Conservation (phyloP, 2,113 vertebrate genomes). For the Sceloporus undulatus region DNA sequence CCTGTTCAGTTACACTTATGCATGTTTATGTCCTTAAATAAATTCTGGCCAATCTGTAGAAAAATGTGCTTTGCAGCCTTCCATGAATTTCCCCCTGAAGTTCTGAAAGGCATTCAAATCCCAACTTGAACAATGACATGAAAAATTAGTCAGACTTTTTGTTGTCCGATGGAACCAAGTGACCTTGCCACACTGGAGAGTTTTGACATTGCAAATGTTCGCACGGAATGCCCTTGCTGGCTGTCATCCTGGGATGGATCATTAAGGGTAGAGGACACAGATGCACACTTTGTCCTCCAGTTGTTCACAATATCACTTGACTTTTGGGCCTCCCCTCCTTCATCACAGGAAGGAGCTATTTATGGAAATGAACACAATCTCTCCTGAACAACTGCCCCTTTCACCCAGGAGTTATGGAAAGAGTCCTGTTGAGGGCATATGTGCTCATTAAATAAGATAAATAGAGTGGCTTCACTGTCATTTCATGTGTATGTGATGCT, state of each 20-base stretch:
- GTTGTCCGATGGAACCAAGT: conserved; percentile 39
- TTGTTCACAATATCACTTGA: conserved; percentile 50
- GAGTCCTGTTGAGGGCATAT: conserved; percentile 53
- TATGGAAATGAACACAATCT: conserved; percentile 72
- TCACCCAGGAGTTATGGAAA: conserved; percentile 56
- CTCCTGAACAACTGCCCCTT: conserved; percentile 65
- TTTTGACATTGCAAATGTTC: conserved; percentile 55
- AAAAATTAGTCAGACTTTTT: conserved; percentile 54
- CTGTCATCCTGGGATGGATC: conserved; percentile 63
- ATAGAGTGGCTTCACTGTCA: conserved; percentile 18
- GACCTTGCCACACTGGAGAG: conserved; percentile 64
- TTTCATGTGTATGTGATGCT: conserved; percentile 12
- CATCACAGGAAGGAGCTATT: conserved; percentile 68
- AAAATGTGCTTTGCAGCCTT: background rate
- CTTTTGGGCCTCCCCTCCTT: conserved; percentile 27
- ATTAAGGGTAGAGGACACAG: conserved; percentile 51
- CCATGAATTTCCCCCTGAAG: conserved; percentile 1
- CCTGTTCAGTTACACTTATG: no score
- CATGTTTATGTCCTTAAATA: no score
- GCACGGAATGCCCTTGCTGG: conserved; percentile 59
- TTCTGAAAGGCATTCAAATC: conserved; percentile 67
- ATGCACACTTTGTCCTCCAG: conserved; percentile 37
- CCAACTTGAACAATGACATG: conserved; percentile 55
- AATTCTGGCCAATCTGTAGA: no score
- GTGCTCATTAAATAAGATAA: conserved; percentile 51